Evolutionary conservation across 2,797 vertebrate species (phyloP), one percentile per base, ranked within the genome.

Genomic region (Sparidentex hasta): DNA sequence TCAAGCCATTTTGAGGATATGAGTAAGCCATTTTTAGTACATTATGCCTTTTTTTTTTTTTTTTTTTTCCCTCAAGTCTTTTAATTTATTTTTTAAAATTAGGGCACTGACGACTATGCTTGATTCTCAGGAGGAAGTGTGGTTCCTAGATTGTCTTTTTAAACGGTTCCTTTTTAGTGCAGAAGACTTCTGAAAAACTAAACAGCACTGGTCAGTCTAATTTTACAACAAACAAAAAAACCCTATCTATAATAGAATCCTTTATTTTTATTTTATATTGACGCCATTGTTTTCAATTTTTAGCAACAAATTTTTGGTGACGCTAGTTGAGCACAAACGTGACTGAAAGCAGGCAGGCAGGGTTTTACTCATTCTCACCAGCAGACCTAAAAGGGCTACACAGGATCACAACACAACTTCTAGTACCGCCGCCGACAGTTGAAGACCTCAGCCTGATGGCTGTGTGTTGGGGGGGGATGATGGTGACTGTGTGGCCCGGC

Each of bases 341-440:
- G 68, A 67, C 29, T 55, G 56, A 54, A 64, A 47, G 58, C 56
- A 73, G 73, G 68, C 57, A 62, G 55, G 29, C 29, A 33, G 29
- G 29, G 59, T 77, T 83, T 72, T 72, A 71, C 84, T 87, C 82
- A 78, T 88, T 83, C 80, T 91, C 88, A 93, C 90, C 91, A 91
- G 93, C 93, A 88, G 80, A 86, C 54, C 56, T 71, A 79, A 9
- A 90, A 92, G 92, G 90, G 90, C 91, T 92, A 77, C 87, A 72
- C 80, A 57, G 81, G 12, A n/a, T 84, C 48, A 5, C 68, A 50
- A n/a, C 54, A 57, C 58, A 52, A 27, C 23, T 29, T 46, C 61
- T 11, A 29, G 21, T 7, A 59, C 33, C 50, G 21, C 41, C 43
- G 41, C 66, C 27, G 9, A 11, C 78, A 11, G 51, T 5, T 65